Percentiles rank a stretch among this genome's conserved stretches.
Evolutionary conservation across 64 coral and sea anemone genomes (phyloP).

Genomic region (Actinia equina): DNA sequence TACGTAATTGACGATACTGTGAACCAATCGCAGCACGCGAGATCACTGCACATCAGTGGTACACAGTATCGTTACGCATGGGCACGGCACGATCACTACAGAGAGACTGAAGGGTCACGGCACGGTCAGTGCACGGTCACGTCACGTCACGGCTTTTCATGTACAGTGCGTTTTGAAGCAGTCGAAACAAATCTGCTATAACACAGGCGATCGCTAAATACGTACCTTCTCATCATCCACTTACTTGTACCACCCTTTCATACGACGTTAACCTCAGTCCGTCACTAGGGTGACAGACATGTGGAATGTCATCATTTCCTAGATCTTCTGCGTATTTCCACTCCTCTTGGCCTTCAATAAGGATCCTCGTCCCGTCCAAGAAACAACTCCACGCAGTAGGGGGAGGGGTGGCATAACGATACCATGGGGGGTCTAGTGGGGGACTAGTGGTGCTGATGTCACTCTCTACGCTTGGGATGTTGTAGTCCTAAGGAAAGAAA

Average conservation of each 20-base stretch:
- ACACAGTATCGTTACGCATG: too few relatives aligned
- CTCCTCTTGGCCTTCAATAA: conserved; percentile 26
- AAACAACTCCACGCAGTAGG: conserved; percentile 51
- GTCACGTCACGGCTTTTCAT: too few relatives aligned
- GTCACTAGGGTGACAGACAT: conserved; percentile 11
- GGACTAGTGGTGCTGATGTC: not conserved
- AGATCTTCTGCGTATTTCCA: conserved; percentile 40
- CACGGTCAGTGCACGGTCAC: too few relatives aligned
- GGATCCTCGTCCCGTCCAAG: conserved; percentile 43
- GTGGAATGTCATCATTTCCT: conserved; percentile 34
- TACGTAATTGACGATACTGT: too few relatives aligned
- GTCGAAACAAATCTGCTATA: too few relatives aligned
- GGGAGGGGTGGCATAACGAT: conserved; percentile 16
- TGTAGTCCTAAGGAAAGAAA: not conserved
- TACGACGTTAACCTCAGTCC: not conserved
- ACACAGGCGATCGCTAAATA: not conserved
- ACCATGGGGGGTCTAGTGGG: not conserved
- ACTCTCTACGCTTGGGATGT: conserved; percentile 32
- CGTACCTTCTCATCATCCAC: not conserved
- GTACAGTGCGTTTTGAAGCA: too few relatives aligned
- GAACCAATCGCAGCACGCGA: too few relatives aligned
- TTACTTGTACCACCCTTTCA: not conserved
- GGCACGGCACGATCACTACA: too few relatives aligned
- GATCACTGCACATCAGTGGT: too few relatives aligned
- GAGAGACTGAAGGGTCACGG: too few relatives aligned